Percentiles rank a stretch among this genome's conserved stretches.
phyloP scores from a whole-genome alignment of 2,113 vertebrate species.

The Manacus vitellinus region DNA sequence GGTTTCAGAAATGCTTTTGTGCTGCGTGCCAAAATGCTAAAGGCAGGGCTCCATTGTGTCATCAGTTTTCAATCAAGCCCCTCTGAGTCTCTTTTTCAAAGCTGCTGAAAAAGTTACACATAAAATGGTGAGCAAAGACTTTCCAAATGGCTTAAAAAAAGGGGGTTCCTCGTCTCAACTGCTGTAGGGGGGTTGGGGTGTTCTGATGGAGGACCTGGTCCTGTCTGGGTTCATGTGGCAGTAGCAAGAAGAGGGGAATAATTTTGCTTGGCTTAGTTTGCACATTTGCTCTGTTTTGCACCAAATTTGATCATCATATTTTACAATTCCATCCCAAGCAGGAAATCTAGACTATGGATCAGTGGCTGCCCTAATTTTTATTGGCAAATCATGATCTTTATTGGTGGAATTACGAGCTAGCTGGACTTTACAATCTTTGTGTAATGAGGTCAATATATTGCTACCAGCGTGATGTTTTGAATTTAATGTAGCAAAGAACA shows the following conservation, averaged over 20 bases:
- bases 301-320: background rate
- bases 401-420: slow-evolving; percentile 31
- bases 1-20: slow-evolving; percentile 47
- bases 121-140: background rate
- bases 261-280: background rate
- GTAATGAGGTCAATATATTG: background rate
- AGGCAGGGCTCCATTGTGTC: slow-evolving; percentile 12
- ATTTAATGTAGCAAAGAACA: background rate
- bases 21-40: slow-evolving; percentile 23
- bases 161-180: background rate
- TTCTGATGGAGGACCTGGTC: background rate
- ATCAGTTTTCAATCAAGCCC: slow-evolving; percentile 46
- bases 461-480: background rate
- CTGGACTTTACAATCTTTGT: background rate
- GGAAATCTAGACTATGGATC: slow-evolving; percentile 34
- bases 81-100: background rate
- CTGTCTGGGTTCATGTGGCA: background rate
- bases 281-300: background rate
- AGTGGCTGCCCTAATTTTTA: slow-evolving; percentile 47
- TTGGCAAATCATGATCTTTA: slow-evolving; percentile 27
- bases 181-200: background rate
- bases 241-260: background rate
- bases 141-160: background rate
- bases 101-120: background rate
- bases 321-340: background rate